phyloP scores from a whole-genome alignment of 2,888 invertebrate species.

The Abscondita cerata region DNA sequence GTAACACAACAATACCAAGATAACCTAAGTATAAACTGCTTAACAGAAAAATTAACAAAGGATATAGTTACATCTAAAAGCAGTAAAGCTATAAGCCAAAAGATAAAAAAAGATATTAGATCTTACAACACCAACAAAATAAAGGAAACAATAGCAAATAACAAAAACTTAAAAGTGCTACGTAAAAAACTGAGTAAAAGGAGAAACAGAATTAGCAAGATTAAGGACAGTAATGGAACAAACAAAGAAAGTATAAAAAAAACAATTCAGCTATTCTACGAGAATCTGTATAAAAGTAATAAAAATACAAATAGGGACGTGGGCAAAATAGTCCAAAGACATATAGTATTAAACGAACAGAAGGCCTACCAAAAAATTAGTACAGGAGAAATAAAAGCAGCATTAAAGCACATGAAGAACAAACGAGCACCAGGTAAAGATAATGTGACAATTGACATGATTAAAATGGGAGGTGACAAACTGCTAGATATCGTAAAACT shows the following conservation, averaged over 20 bases:
- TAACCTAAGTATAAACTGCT: too few relatives aligned
- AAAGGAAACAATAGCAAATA: neutral
- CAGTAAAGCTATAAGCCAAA: too few relatives aligned
- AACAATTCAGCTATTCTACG: too few relatives aligned
- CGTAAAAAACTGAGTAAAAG: neutral
- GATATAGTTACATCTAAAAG: too few relatives aligned
- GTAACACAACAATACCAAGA: too few relatives aligned
- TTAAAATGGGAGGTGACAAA: constrained; percentile 3
- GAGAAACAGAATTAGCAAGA: neutral
- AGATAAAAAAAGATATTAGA: neutral
- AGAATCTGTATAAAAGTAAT: too few relatives aligned
- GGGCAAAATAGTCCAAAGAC: neutral
- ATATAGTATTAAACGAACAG: neutral
- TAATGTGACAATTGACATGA: neutral
- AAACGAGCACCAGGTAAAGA: neutral
- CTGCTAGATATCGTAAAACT: neutral
- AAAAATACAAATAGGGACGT: too few relatives aligned
- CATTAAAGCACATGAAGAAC: neutral
- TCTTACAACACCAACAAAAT: neutral
- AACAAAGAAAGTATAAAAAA: neutral
- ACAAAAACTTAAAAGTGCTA: neutral
- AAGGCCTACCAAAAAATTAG: neutral
- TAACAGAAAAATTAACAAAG: too few relatives aligned
- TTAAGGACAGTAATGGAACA: neutral
- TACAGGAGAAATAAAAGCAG: neutral